These are phyloP conservation scores for Pherbina coryleti DNA, from an alignment of 2,888 invertebrate species.

Conservation along the genomic window DNA sequence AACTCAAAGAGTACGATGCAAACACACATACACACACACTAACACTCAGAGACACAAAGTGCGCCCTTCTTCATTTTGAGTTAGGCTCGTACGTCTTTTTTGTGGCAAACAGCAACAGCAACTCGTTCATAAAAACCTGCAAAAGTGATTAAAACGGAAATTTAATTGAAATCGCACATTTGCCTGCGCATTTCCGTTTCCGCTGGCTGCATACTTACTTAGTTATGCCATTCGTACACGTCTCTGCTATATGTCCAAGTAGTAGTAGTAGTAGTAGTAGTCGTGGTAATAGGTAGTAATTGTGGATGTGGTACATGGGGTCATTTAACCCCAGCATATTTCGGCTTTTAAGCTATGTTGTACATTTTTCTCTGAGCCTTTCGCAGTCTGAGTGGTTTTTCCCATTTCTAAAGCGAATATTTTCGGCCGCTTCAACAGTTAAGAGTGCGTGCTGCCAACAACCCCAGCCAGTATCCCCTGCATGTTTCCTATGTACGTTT, in stretches of 20 bases:
- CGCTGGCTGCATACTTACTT: neutral
- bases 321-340: neutral
- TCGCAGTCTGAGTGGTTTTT: neutral
- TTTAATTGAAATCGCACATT: conserved; percentile 64
- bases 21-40: neutral
- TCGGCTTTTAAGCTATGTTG: neutral
- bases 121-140: conserved; percentile 37
- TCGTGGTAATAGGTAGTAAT: neutral
- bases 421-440: neutral
- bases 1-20: neutral
- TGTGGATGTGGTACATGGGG: neutral
- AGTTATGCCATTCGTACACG: neutral
- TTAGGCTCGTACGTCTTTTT: conserved; percentile 2
- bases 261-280: neutral
- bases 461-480: neutral
- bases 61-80: neutral
- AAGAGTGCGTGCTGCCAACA: neutral
- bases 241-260: neutral
- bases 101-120: neutral
- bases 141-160: conserved; percentile 63
- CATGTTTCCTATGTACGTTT: neutral
- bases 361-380: neutral
- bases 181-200: conserved; percentile 59
- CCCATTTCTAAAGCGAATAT: neutral
- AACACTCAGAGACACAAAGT: neutral